Percentiles rank a stretch among this genome's conserved stretches.
These are phyloP conservation scores for Sitodiplosis mosellana DNA, from an alignment of 1,140 invertebrate genomes.

Conservation along the genomic window DNA sequence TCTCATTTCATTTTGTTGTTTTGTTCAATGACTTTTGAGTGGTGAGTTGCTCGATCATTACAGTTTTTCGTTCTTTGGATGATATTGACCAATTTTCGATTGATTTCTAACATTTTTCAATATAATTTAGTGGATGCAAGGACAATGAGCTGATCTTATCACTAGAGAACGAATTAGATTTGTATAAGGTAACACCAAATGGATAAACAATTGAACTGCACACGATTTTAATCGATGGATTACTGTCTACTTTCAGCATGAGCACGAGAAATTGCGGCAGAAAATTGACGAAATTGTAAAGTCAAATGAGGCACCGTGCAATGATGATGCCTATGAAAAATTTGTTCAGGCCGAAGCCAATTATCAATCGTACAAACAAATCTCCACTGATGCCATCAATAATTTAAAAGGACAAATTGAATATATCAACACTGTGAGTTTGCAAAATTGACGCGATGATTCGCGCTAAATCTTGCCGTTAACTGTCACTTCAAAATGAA, in stretches of 20 bases:
- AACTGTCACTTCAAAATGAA: not conserved
- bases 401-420: constrained; percentile 12
- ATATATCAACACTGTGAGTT: constrained; percentile 6
- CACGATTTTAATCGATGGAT: not conserved
- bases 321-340: not conserved
- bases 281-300: not conserved
- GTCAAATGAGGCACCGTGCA: not conserved
- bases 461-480: too few species aligned
- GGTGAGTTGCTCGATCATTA: not conserved
- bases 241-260: not conserved
- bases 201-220: not conserved
- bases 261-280: not conserved
- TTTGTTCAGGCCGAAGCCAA: not conserved
- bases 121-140: not conserved
- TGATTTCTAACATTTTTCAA: not conserved
- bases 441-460: not conserved
- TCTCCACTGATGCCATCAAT: constrained; percentile 11
- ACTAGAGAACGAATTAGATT: constrained; percentile 6
- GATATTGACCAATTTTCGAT: too few species aligned
- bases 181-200: constrained; percentile 5
- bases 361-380: not conserved
- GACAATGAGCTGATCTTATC: not conserved
- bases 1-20: not conserved
- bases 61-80: not conserved
- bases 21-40: not conserved